Evolutionary conservation across 2,888 invertebrate genomes (phyloP), one percentile per base, ranked within the genome.

Genomic region (Electrophaes corylata): DNA sequence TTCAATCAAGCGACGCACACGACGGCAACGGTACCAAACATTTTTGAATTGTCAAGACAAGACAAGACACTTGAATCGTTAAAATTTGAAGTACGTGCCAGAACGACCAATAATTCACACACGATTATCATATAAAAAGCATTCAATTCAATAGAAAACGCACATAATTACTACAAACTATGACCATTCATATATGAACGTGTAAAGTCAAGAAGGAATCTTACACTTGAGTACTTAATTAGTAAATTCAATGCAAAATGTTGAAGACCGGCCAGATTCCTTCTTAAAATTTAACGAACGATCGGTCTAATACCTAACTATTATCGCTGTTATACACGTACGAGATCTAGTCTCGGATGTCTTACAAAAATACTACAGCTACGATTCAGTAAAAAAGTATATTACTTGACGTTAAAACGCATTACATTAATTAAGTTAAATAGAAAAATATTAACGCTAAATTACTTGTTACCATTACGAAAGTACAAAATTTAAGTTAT

Each of bases 311-410:
- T 68, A 37, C 37, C 37, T 43, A 79, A 69, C 85, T 89, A 90
- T 91, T 92, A 92, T 92, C 91, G 92, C 92, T 91, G 82, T 88
- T 85, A 91, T 92, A 92, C 92, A 92, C 91, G 88, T 84, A 80
- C 79, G 86, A 88, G 86, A 71, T 71, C 73, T 64, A 63, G 71
- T 73, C 86, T 81, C 88, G 81, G 71, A 61, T 59, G 53, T 81
- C 85, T 90, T 89, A 90, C 73, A 89, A 90, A 90, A 89, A 90
- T 85, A 88, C 90, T 91, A 91, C 81, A 82, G 71, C 89, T 90
- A 90, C 84, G 74, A 73, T 86, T 78, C 88, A 86, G 85, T 90
- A 91, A 87, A 91, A 87, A 91, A 91, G 81, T 86, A 89, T 72
- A 84, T 86, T 84, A 88, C 70, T 84, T 86, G 83, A 82, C 81